Evolutionary conservation across 2,113 vertebrate genomes (phyloP), one percentile per base, ranked within the genome.

Genomic region (Caretta caretta): DNA sequence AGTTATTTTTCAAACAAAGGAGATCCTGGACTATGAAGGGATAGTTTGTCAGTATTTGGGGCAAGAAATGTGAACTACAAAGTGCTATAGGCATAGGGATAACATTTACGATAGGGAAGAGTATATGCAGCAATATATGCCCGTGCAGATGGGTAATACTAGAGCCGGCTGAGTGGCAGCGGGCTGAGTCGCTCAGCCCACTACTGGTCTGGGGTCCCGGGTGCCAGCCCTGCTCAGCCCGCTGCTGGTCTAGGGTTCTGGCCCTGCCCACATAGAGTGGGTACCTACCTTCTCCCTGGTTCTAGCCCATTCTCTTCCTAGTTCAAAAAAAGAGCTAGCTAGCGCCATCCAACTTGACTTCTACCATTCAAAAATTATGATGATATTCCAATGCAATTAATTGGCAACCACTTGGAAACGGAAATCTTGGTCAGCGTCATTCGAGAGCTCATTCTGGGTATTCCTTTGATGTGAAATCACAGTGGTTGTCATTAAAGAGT

Each of bases 261-360:
- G 42, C 42, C 42, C 42, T 42, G 42, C 42, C 42, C 42, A 42
- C 42, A 42, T 42, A 42, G 42, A 42, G 42, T 42, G 42, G 42
- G 42, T 42, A 42, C 42, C 42, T 42, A 42, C 42, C 42, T 42
- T 42, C 42, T 42, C 42, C 42, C 42, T 42, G 42, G 42, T 42
- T 42, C 42, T 42, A 42, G 42, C 42, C 42, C 42, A 42, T 42
- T 42, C 42, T 42, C 42, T 42, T 42, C 42, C 42, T 83, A 53
- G 62, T 90, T 92, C 72, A 78, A 42, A 84, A 93, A n/a, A n/a
- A 65, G 7, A 96, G 75, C 81, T 80, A 78, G 85, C 57, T 88
- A 91, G 56, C 76, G 42, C 72, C 88, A 16, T 88, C 62, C 88
- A 91, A 57, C n/a, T 94, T 75, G 12, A 0, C 19, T 57, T 50